Conservation (phyloP, 2,888 invertebrate genomes). For the Tineola bisselliella region DNA sequence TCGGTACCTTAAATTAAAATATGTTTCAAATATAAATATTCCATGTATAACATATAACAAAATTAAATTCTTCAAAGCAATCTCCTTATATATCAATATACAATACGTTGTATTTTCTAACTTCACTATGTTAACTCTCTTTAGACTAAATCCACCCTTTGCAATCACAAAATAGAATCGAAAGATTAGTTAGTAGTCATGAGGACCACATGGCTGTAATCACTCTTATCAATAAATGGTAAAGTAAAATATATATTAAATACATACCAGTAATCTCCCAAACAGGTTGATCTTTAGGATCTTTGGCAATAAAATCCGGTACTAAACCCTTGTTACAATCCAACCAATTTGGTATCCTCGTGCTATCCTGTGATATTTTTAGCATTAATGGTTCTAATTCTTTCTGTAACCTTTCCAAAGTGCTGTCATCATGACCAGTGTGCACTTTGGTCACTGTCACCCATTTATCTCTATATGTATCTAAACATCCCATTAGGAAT, state of each 20-base stretch:
- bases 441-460: constrained; percentile 93
- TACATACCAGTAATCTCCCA: constrained; percentile 89
- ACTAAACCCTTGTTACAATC: constrained; percentile 83
- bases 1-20: constrained; percentile 67
- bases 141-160: too few relatives aligned
- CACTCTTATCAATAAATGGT: too few relatives aligned
- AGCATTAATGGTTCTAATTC: constrained; percentile 71
- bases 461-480: constrained; percentile 73
- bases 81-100: too few relatives aligned
- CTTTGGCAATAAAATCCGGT: constrained; percentile 87
- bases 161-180: too few relatives aligned
- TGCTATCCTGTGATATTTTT: constrained; percentile 80
- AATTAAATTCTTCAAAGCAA: too few relatives aligned
- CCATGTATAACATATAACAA: constrained; percentile 9
- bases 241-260: background rate
- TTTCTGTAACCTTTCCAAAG: constrained; percentile 79
- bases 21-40: background rate
- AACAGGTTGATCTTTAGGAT: constrained; percentile 87
- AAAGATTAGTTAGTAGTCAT: too few relatives aligned
- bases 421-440: constrained; percentile 88
- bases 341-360: constrained; percentile 82
- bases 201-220: too few relatives aligned
- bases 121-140: too few relatives aligned
- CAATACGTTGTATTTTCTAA: too few relatives aligned
- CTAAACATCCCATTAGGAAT: constrained; percentile 92